A percentile compares a stretch with the other conserved stretches of the same genome.
Conservation (phyloP, 2,888 invertebrate genomes). For the Oscheius sp. region DNA sequence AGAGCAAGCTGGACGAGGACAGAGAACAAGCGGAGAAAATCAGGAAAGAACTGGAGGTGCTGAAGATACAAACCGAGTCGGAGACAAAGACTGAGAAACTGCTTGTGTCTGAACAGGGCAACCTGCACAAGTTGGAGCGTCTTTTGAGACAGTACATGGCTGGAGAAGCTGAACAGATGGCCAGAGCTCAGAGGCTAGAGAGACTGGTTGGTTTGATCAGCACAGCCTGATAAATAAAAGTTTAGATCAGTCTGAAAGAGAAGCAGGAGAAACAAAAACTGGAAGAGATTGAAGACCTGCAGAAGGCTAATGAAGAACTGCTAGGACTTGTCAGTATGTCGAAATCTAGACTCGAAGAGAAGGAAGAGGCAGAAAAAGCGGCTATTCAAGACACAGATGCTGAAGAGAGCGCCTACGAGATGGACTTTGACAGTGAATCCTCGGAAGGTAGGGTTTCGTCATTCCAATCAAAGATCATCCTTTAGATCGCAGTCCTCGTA, state of each 20-base stretch:
- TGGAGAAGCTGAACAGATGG: conserved; percentile 14
- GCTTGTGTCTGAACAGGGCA: neutral
- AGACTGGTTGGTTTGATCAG: conserved; percentile 10
- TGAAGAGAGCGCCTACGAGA: conserved; percentile 52
- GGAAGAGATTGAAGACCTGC: conserved; percentile 54
- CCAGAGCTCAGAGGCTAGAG: conserved; percentile 19
- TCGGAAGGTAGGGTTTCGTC: neutral
- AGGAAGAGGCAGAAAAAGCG: conserved; percentile 15
- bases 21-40: conserved; percentile 23
- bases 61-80: neutral
- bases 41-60: conserved; percentile 15
- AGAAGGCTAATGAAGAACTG: conserved; percentile 51
- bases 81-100: conserved; percentile 17
- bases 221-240: neutral
- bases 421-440: conserved; percentile 39
- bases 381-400: conserved; percentile 31
- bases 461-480: neutral
- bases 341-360: conserved; percentile 22
- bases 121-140: conserved; percentile 31
- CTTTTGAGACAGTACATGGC: conserved; percentile 14
- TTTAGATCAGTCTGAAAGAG: conserved; percentile 50
- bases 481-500: conserved; percentile 3
- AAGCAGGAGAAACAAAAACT: conserved; percentile 42
- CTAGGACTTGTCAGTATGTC: neutral
- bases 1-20: neutral